Evolutionary conservation across 2,888 invertebrate genomes (phyloP).

Genomic region (Chrysomela aeneicollis): DNA sequence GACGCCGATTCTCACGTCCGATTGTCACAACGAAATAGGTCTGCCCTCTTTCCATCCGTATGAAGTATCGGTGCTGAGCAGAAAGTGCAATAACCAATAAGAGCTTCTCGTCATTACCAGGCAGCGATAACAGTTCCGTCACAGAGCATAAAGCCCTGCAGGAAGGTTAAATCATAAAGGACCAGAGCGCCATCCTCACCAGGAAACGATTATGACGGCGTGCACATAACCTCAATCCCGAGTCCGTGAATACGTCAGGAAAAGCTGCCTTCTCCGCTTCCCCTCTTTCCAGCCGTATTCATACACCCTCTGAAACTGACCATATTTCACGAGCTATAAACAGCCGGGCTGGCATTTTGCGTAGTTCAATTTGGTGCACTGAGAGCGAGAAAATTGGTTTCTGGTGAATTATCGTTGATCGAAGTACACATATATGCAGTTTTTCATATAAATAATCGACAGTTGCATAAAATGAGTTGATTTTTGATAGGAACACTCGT

Average conservation of each 20-base stretch:
- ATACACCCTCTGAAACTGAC: constrained; percentile 12
- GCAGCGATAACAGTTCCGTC: constrained; percentile 3
- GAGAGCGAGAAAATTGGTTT: constrained; percentile 28
- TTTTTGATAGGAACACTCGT: too few species aligned
- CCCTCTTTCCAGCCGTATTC: constrained; percentile 2
- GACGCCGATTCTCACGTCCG: neutral
- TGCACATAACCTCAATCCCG: constrained; percentile 5
- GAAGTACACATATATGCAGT: too few species aligned
- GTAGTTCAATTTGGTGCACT: constrained; percentile 33
- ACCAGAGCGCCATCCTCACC: neutral
- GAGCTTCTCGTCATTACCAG: constrained; percentile 2
- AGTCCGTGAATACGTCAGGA: constrained; percentile 2
- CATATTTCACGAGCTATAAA: constrained; percentile 35
- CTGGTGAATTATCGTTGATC: too few species aligned
- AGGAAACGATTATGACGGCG: constrained; percentile 5
- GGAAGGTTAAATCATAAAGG: constrained; percentile 7
- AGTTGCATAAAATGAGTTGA: too few species aligned
- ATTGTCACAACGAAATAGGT: neutral
- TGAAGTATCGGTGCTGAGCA: neutral
- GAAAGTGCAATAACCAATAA: constrained; percentile 5
- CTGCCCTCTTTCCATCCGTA: neutral
- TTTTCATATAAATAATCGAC: too few species aligned
- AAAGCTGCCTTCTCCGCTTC: neutral
- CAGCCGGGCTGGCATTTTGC: constrained; percentile 20
- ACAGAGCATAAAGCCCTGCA: neutral